Conservation (phyloP, 2,888 invertebrate genomes). For the Melanotus villosus region DNA sequence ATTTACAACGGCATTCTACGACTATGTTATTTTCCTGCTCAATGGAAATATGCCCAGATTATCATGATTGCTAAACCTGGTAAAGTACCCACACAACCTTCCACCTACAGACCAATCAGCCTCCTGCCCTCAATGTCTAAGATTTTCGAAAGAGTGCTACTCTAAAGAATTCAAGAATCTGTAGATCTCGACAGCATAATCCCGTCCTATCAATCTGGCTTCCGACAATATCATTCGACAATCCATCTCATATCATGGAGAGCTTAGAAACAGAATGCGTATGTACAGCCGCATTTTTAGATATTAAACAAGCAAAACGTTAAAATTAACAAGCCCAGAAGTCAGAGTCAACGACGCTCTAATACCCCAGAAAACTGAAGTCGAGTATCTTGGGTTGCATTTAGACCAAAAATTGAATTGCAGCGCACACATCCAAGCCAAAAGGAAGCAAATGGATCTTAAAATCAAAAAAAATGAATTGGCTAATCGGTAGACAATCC, state of each 20-base stretch:
- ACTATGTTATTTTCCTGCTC: not conserved
- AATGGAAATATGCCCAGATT: not conserved
- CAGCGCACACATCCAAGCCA: too few relatives aligned
- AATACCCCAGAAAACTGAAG: too few relatives aligned
- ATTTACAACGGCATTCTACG: not conserved
- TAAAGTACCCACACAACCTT: not conserved
- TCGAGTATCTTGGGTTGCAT: too few relatives aligned
- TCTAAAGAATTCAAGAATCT: not conserved
- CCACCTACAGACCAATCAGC: slow-evolving; percentile 1
- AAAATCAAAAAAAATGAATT: too few relatives aligned
- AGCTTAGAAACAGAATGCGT: not conserved
- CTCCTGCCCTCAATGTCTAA: slow-evolving; percentile 1
- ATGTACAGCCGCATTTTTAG: too few relatives aligned
- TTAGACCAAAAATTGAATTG: too few relatives aligned
- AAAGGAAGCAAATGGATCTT: too few relatives aligned
- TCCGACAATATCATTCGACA: not conserved
- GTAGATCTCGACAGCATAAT: not conserved
- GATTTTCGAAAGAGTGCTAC: not conserved
- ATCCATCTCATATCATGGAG: not conserved
- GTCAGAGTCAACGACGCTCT: too few relatives aligned
- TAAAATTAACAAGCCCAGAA: too few relatives aligned
- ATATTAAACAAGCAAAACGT: too few relatives aligned
- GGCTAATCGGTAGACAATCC: too few relatives aligned
- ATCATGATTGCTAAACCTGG: not conserved
- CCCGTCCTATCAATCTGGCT: not conserved